Conservation (phyloP, 2,797 vertebrate genomes). For the Acrossocheilus fasciatus region DNA sequence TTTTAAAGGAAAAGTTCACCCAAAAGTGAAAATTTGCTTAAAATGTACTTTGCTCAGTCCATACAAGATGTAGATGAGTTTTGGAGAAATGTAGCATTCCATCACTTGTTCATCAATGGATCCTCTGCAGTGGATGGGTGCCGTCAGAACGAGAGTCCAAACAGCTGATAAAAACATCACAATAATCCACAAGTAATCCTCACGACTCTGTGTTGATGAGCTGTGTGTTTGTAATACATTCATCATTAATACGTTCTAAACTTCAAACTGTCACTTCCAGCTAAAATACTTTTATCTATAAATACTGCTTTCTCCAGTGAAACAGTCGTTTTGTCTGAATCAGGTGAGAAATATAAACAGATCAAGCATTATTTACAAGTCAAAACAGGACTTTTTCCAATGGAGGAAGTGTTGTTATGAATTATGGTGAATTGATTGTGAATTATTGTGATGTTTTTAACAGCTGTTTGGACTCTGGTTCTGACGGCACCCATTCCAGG, state of each 20-base stretch:
- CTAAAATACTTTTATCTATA: not conserved
- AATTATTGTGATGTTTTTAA: not conserved
- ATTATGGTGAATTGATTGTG: not conserved
- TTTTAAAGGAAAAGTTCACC: not conserved
- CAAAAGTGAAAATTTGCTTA: not conserved
- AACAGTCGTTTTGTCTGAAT: not conserved
- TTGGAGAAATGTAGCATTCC: not conserved
- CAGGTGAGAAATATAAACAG: not conserved
- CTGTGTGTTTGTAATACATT: not conserved
- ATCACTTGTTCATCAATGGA: not conserved
- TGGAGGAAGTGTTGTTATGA: not conserved
- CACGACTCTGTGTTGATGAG: not conserved
- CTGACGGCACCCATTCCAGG: not conserved
- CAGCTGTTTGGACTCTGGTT: not conserved
- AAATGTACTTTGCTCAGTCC: not conserved
- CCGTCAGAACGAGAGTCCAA: not conserved
- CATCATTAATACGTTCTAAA: not conserved
- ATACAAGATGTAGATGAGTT: not conserved
- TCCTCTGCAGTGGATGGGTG: not conserved
- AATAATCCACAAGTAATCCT: not conserved
- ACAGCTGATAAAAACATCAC: not conserved
- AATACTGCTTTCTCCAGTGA: not conserved
- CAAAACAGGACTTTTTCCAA: not conserved
- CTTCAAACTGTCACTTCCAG: not conserved
- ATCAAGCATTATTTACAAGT: not conserved